Percentiles rank a stretch among this genome's conserved stretches.
These are phyloP conservation scores for Eumacrocentrus americanus DNA, from an alignment of 2,888 invertebrate species.

Conservation along the genomic window DNA sequence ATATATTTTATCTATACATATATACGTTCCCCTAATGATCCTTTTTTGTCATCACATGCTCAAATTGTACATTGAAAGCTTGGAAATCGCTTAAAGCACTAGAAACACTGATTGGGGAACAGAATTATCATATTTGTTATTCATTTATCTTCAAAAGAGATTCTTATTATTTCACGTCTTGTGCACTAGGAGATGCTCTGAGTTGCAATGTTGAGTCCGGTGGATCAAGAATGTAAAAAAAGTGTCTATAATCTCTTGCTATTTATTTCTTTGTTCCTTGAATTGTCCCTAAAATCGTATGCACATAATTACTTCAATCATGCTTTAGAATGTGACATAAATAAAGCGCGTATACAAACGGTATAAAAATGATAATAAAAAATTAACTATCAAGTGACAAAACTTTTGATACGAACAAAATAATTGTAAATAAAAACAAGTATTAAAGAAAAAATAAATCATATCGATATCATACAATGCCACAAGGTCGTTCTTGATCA, in stretches of 20 bases:
- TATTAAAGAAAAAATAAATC: not conserved
- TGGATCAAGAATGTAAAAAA: no score
- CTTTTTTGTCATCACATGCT: not conserved
- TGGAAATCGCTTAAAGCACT: constrained; percentile 20
- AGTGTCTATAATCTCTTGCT: not conserved
- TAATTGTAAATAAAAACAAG: not conserved
- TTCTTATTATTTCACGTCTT: not conserved
- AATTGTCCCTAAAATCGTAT: not conserved
- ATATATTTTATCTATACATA: not conserved
- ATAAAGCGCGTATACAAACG: not conserved
- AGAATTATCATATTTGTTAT: constrained; percentile 28
- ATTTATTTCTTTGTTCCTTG: not conserved
- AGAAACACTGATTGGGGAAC: constrained; percentile 35
- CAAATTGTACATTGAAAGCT: constrained; percentile 23
- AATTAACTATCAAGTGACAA: not conserved
- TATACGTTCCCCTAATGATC: not conserved
- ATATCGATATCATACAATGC: not conserved
- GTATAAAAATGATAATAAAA: not conserved
- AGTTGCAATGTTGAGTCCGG: no score
- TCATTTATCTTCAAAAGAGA: not conserved
- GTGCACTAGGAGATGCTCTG: not conserved
- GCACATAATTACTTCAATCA: not conserved
- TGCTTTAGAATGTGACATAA: not conserved
- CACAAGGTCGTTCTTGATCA: not conserved
- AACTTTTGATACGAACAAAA: not conserved